Percentiles rank a stretch among this genome's conserved stretches.
Conservation (phyloP, 2,797 vertebrate genomes). For the Brachyalestes nurse region DNA sequence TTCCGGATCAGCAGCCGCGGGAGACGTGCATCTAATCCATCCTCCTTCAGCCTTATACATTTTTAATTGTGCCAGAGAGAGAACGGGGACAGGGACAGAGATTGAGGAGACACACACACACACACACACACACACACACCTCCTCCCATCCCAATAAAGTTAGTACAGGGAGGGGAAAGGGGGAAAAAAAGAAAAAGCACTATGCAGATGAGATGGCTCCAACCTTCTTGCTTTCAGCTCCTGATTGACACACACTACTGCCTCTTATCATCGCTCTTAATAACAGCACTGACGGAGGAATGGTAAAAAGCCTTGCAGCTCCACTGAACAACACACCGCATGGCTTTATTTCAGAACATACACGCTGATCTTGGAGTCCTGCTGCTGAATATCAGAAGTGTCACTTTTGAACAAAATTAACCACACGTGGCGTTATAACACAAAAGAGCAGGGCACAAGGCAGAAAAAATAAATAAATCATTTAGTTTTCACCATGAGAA, state of each 20-base stretch:
- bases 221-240: constrained; percentile 35
- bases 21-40: constrained; percentile 75
- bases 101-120: constrained; percentile 47
- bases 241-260: constrained; percentile 56
- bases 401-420: constrained; percentile 23
- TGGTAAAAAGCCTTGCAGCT: constrained; percentile 43
- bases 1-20: constrained; percentile 73
- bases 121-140: constrained; percentile 41
- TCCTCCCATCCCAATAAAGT: constrained; percentile 54
- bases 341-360: constrained; percentile 43
- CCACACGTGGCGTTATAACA: neutral
- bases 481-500: neutral
- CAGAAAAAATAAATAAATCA: neutral
- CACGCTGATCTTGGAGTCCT: constrained; percentile 36
- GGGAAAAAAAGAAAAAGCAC: constrained; percentile 38
- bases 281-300: constrained; percentile 46
- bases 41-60: constrained; percentile 74
- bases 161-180: constrained; percentile 15
- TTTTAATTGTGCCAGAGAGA: constrained; percentile 75
- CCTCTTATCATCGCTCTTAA: constrained; percentile 55
- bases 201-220: constrained; percentile 58
- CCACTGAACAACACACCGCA: constrained; percentile 28
- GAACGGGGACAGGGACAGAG: constrained; percentile 44
- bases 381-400: constrained; percentile 19
- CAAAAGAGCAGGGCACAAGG: neutral